Evolutionary conservation across 1,140 invertebrate genomes (phyloP).

Genomic region (Temnothorax nylanderi): DNA sequence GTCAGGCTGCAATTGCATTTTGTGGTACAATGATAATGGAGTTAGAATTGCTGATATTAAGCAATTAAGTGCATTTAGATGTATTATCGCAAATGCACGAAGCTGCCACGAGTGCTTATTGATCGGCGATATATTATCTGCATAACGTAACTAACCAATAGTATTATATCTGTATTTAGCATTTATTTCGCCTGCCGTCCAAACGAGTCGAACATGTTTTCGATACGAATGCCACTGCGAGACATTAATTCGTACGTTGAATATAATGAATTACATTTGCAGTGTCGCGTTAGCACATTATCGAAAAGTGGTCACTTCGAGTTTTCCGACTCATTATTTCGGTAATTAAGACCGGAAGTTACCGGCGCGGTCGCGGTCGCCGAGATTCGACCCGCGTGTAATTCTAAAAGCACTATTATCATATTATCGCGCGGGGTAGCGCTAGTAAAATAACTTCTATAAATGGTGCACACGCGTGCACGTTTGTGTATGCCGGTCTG

Average conservation of each 20-base stretch:
- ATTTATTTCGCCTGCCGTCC: neutral
- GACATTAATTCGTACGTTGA: neutral
- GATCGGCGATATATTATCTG: slow-evolving; percentile 42
- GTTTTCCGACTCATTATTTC: slow-evolving; percentile 55
- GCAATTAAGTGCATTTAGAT: slow-evolving; percentile 47
- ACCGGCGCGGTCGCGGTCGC: slow-evolving; percentile 14
- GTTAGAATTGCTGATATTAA: slow-evolving; percentile 52
- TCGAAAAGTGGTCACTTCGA: slow-evolving; percentile 46
- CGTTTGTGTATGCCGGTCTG: slow-evolving; percentile 57
- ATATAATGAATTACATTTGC: neutral
- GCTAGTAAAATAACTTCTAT: slow-evolving; percentile 35
- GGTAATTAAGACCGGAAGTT: slow-evolving; percentile 49
- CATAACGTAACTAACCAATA: slow-evolving; percentile 16
- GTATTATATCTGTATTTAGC: neutral
- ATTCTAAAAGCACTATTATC: slow-evolving; percentile 22
- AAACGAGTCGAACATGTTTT: neutral
- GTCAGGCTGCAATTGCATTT: slow-evolving; percentile 39
- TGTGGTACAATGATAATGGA: slow-evolving; percentile 41
- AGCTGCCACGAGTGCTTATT: slow-evolving; percentile 36
- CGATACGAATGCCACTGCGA: neutral
- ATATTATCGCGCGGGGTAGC: slow-evolving; percentile 26
- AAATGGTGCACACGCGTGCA: slow-evolving; percentile 32
- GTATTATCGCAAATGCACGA: slow-evolving; percentile 41
- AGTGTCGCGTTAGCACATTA: slow-evolving; percentile 1
- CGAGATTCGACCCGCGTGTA: slow-evolving; percentile 14